Conservation (phyloP, 2,113 vertebrate species). For the Gila orcuttii region DNA sequence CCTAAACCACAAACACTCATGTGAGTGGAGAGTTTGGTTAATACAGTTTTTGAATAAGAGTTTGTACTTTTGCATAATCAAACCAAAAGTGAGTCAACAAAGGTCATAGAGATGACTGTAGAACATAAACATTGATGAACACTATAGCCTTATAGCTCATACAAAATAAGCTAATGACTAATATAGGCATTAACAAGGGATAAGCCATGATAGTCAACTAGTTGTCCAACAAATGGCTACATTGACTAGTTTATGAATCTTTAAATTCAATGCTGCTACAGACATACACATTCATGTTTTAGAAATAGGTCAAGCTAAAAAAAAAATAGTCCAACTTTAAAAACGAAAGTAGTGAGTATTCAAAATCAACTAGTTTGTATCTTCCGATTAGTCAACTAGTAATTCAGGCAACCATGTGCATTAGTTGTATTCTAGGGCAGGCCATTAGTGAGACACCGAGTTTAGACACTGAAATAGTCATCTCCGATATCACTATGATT, state of each 20-base stretch:
- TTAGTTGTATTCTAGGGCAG: not conserved
- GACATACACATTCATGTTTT: not conserved
- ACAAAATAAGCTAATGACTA: not conserved
- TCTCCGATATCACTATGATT: slow-evolving; percentile 30
- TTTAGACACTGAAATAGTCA: not conserved
- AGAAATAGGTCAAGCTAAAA: not conserved
- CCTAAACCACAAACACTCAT: not conserved
- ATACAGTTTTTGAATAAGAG: not conserved
- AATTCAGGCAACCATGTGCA: not conserved
- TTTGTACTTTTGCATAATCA: not conserved
- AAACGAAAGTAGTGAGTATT: no score
- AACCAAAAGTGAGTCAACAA: not conserved
- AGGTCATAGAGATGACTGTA: not conserved
- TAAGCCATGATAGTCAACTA: not conserved
- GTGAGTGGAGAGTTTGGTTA: not conserved
- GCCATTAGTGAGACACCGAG: not conserved
- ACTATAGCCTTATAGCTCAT: not conserved
- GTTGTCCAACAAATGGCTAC: not conserved
- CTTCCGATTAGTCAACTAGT: no score
- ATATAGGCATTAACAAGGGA: not conserved
- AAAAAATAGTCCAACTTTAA: not conserved
- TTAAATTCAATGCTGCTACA: not conserved
- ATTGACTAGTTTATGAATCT: not conserved
- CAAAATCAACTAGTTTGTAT: no score
- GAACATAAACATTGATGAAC: not conserved